Percentiles rank a stretch among this genome's conserved stretches.
These are phyloP conservation scores for Kryptolebias ocellatus DNA, from an alignment of 2,797 vertebrate genomes.

Conservation along the genomic window DNA sequence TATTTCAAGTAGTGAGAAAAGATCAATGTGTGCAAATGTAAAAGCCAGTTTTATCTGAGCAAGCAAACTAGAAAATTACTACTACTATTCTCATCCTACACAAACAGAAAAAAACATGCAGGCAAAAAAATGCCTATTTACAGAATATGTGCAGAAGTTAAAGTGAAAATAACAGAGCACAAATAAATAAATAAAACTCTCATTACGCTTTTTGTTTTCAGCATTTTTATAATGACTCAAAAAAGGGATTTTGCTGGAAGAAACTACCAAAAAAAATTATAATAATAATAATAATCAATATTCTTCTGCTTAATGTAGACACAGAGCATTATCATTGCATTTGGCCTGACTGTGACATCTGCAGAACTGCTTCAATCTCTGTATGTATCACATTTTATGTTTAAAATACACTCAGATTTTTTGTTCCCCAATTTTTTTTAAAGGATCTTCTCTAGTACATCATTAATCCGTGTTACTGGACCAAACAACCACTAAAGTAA, in stretches of 20 bases:
- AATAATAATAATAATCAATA: background rate
- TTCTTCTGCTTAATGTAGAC: background rate
- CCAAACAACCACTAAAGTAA: conserved; percentile 48
- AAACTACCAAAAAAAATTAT: background rate
- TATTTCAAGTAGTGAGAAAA: background rate
- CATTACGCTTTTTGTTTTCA: too few relatives aligned
- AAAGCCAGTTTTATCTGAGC: background rate
- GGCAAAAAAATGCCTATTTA: too few relatives aligned
- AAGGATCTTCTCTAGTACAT: conserved; percentile 41
- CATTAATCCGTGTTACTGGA: conserved; percentile 55
- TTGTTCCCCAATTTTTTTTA: conserved; percentile 2
- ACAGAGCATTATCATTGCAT: background rate
- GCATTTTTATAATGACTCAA: too few relatives aligned
- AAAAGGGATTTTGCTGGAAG: background rate
- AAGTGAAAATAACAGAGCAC: too few relatives aligned
- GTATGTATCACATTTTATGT: conserved; percentile 8
- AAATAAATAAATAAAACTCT: too few relatives aligned
- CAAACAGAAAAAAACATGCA: too few relatives aligned
- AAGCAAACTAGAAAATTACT: background rate
- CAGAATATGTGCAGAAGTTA: background rate
- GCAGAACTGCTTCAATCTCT: background rate
- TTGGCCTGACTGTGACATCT: background rate
- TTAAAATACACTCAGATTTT: conserved; percentile 18
- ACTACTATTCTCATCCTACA: too few relatives aligned
- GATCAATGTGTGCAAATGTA: too few relatives aligned